Base-by-base conservation (phyloP, 2,797 vertebrate genomes). In the Sebastolobus altivelis region DNA sequence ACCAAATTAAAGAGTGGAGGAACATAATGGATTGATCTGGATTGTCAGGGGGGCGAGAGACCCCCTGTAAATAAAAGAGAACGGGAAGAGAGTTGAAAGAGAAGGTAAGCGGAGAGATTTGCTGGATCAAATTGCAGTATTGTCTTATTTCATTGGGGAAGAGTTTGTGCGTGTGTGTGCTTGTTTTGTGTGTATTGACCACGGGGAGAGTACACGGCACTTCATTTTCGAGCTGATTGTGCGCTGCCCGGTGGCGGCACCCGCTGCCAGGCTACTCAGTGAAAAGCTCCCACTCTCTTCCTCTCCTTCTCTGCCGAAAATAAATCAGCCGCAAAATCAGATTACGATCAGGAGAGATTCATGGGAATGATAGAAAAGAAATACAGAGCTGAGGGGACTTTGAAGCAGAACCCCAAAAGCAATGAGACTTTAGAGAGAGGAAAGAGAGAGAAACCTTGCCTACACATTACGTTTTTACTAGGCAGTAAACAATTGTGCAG, bases 1-100 rank as follows among this genome's bases (percentile, higher is more conserved):
- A 92, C 86, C 87, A 92, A 94, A 94, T 95, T 93, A 95, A 94
- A 94, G 91, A 92, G 81, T 20, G 80, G 83, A 92, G 66, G 84
- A 89, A 91, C 80, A 93, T 92, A 94, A 94, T 92, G 90, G 90
- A 93, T 87, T 86, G 84, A 85, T 90, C 84, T 77, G 73, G 82
- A 93, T 91, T 80, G 90, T 88, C 70, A 58, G 84, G 72, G 77
- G 77, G 71, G 62, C 8, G 14, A 79, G 77, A 69, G 70, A 72
- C 65, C 79, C 72, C 81, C 78, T 68, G 83, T 91, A 92, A 91
- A 92, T 93, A 90, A 91, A 92, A 87, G 84, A 73, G 67, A 83
- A 79, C 14, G 60, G 38, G 62, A 78, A 71, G 78, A 84, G 65
- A 80, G 77, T 67, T 87, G 82, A 86, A 84, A 87, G 80, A 69